Conservation (phyloP, 64 coral and sea anemone species). For the Dendronephthya gigantea region DNA sequence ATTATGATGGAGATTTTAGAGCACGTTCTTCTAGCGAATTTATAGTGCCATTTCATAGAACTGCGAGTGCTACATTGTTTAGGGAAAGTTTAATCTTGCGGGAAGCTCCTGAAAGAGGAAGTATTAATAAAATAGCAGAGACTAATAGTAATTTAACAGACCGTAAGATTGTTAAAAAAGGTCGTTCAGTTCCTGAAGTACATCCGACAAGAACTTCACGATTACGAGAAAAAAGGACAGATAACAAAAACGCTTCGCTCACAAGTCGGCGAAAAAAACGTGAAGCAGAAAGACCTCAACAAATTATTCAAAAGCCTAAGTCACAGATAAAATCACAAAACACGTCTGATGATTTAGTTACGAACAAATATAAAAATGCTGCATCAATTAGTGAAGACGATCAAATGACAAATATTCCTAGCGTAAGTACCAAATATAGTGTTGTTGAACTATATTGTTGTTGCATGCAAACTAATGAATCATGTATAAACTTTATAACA, state of each 20-base stretch:
- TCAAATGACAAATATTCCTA: not conserved
- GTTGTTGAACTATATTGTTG: too few species aligned
- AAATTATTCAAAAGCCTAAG: not conserved
- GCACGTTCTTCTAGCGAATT: not conserved
- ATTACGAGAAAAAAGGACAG: not conserved
- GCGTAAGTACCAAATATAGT: not conserved
- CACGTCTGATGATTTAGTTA: not conserved
- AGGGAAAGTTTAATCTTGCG: not conserved
- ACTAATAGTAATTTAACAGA: not conserved
- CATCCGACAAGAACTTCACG: not conserved
- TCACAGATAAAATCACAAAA: not conserved
- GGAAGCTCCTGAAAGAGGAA: not conserved
- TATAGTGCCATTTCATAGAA: not conserved
- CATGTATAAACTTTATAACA: too few species aligned
- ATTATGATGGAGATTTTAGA: not conserved
- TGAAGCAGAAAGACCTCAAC: not conserved
- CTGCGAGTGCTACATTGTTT: conserved; percentile 12
- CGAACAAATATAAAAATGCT: not conserved
- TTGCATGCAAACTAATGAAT: too few species aligned
- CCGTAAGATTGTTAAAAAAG: not conserved
- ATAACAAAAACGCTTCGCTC: not conserved
- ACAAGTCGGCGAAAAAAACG: not conserved
- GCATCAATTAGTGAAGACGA: not conserved
- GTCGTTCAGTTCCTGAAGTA: not conserved
- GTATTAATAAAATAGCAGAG: not conserved